Percentiles rank a stretch among this genome's conserved stretches.
Conservation (phyloP, 2,888 invertebrate genomes). For the Zaprionus bogoriensis region DNA sequence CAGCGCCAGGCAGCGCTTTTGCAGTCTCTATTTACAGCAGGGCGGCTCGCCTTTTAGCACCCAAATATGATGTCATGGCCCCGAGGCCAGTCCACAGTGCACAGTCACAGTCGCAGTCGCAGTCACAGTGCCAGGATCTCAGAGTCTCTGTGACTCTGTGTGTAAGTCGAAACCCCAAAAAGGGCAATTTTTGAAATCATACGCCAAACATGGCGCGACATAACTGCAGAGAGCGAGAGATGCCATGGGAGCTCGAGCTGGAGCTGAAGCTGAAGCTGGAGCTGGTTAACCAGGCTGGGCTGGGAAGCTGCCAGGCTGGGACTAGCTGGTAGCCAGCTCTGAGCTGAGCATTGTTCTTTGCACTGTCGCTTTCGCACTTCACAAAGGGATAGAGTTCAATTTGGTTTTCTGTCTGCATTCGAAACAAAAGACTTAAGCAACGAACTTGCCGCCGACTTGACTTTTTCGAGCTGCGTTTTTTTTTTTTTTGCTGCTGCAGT, state of each 20-base stretch:
- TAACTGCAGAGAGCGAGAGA: constrained; percentile 61
- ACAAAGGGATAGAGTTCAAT: constrained; percentile 79
- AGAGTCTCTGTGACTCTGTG: constrained; percentile 8
- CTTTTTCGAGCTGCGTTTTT: constrained; percentile 17
- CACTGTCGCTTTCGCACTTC: constrained; percentile 80
- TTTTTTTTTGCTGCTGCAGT: constrained; percentile 14
- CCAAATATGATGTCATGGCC: constrained; percentile 81
- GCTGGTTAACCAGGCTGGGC: constrained; percentile 26
- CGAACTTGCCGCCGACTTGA: constrained; percentile 62
- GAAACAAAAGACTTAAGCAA: constrained; percentile 79
- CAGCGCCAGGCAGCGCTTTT: constrained; percentile 65
- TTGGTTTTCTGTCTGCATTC: constrained; percentile 74
- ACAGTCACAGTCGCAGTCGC: background rate
- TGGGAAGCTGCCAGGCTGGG: constrained; percentile 13
- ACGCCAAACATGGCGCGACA: constrained; percentile 80
- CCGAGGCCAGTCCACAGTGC: constrained; percentile 21
- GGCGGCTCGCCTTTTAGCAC: constrained; percentile 79
- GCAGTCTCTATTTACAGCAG: constrained; percentile 75
- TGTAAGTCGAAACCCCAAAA: constrained; percentile 79
- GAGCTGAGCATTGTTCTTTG: constrained; percentile 74
- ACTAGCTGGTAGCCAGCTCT: background rate
- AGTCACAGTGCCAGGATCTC: constrained; percentile 1
- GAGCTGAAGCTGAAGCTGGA: constrained; percentile 6
- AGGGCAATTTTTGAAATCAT: constrained; percentile 80
- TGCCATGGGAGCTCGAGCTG: constrained; percentile 7